phyloP scores from a whole-genome alignment of 2,113 vertebrate genomes.

The Phylloscopus trochiloides region DNA sequence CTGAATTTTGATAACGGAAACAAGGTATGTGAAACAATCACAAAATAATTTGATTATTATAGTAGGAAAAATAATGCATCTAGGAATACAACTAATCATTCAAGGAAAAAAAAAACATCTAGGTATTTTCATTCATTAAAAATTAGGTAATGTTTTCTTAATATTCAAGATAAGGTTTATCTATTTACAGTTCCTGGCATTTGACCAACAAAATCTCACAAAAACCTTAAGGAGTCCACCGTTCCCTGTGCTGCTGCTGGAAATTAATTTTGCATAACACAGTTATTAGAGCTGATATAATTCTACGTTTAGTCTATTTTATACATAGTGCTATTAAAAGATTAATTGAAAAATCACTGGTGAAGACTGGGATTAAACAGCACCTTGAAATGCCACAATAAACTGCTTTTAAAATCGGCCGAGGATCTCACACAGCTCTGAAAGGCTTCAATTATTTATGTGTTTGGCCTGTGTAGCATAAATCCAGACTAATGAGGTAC shows the following conservation, averaged over 20 bases:
- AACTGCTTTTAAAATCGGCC: slow-evolving; percentile 55
- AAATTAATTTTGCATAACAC: slow-evolving; percentile 17
- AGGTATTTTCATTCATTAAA: not conserved
- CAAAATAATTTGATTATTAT: not conserved
- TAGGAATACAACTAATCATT: not conserved
- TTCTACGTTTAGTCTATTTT: slow-evolving; percentile 24
- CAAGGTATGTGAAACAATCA: not conserved
- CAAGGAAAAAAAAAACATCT: not conserved
- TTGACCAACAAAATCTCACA: slow-evolving; percentile 7
- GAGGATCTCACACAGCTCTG: slow-evolving; percentile 51
- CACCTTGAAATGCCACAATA: slow-evolving; percentile 51
- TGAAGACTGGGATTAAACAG: slow-evolving; percentile 58
- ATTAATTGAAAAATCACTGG: slow-evolving; percentile 50
- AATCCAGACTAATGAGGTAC: slow-evolving; percentile 70
- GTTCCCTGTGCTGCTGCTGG: slow-evolving; percentile 8
- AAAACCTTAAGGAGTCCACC: not conserved
- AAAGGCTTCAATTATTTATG: slow-evolving; percentile 69
- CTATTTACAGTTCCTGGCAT: not conserved
- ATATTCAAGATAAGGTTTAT: not conserved
- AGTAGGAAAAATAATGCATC: not conserved
- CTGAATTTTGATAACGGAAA: not conserved
- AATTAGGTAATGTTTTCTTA: not conserved
- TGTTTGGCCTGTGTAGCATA: slow-evolving; percentile 37
- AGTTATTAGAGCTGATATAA: slow-evolving; percentile 24
- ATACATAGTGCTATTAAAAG: slow-evolving; percentile 27